phyloP scores from a whole-genome alignment of 2,888 invertebrate species.

The Leucophenga maculata region DNA sequence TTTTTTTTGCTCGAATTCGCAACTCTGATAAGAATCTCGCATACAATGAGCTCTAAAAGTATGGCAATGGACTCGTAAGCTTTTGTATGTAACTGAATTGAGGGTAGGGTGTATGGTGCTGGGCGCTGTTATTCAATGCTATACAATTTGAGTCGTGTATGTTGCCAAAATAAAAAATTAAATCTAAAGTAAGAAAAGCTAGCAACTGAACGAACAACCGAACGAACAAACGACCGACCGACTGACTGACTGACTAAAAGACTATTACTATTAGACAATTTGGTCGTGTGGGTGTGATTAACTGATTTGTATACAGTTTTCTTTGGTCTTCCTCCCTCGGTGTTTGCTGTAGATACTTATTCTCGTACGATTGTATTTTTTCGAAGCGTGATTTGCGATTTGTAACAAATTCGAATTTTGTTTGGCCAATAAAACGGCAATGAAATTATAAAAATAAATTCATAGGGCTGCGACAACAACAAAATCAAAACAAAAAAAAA shows the following conservation, averaged over 20 bases:
- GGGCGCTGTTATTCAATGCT: background rate
- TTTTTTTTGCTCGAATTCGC: conserved; percentile 55
- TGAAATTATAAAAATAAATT: conserved; percentile 19
- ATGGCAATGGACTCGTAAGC: background rate
- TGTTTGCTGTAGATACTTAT: background rate
- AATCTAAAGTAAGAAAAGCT: background rate
- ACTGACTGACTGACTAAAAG: conserved; percentile 28
- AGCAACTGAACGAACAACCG: conserved; percentile 1
- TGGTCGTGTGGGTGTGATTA: conserved; percentile 70
- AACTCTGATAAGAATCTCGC: conserved; percentile 63
- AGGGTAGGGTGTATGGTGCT: background rate
- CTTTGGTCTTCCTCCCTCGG: background rate
- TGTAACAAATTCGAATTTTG: conserved; percentile 67
- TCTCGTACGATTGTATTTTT: conserved; percentile 26
- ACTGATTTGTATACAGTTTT: conserved; percentile 67
- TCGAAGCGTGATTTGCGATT: conserved; percentile 70
- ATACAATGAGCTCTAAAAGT: conserved; percentile 18
- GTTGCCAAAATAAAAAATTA: conserved; percentile 5
- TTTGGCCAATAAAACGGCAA: conserved; percentile 28
- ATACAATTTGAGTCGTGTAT: conserved; percentile 2
- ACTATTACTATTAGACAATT: conserved; percentile 12
- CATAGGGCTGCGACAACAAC: background rate
- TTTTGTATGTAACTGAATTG: background rate
- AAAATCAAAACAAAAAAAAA: too few species aligned
- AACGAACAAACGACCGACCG: too few species aligned